These are phyloP conservation scores for Pachydiplax longipennis DNA, from an alignment of 2,888 invertebrate genomes.

Conservation along the genomic window DNA sequence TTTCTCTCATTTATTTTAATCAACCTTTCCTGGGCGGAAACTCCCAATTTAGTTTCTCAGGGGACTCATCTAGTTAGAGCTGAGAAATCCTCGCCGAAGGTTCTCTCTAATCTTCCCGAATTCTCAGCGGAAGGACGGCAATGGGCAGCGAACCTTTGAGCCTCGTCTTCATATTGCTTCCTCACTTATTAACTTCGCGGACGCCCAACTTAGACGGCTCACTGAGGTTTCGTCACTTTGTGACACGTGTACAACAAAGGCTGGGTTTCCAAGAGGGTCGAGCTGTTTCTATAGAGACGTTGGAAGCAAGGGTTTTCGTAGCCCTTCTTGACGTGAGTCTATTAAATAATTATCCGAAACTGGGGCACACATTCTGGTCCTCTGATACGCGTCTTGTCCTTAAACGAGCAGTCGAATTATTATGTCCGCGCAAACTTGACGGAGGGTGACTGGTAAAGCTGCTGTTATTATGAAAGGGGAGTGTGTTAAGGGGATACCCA, in stretches of 20 bases:
- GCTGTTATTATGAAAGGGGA: background rate
- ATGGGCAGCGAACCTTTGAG: background rate
- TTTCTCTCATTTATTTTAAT: too few species aligned
- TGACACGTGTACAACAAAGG: background rate
- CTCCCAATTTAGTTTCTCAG: background rate
- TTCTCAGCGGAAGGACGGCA: background rate
- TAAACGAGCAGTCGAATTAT: background rate
- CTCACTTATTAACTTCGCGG: background rate
- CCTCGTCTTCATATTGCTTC: background rate
- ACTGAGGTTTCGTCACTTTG: background rate
- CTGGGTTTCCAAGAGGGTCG: background rate
- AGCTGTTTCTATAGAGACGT: background rate
- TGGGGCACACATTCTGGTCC: background rate
- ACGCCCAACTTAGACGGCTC: background rate
- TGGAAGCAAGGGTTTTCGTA: background rate
- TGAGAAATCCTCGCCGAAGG: background rate
- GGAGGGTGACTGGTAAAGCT: background rate
- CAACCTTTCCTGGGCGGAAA: too few species aligned
- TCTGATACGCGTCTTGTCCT: background rate
- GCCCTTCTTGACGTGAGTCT: background rate
- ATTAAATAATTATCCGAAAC: slow-evolving; percentile 37
- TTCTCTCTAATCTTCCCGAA: background rate
- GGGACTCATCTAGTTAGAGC: background rate
- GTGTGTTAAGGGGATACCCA: background rate
- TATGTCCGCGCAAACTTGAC: background rate